A percentile compares a stretch with the other conserved stretches of the same genome.
phyloP scores from a whole-genome alignment of 2,888 invertebrate genomes.

The Mythimna lalbum region DNA sequence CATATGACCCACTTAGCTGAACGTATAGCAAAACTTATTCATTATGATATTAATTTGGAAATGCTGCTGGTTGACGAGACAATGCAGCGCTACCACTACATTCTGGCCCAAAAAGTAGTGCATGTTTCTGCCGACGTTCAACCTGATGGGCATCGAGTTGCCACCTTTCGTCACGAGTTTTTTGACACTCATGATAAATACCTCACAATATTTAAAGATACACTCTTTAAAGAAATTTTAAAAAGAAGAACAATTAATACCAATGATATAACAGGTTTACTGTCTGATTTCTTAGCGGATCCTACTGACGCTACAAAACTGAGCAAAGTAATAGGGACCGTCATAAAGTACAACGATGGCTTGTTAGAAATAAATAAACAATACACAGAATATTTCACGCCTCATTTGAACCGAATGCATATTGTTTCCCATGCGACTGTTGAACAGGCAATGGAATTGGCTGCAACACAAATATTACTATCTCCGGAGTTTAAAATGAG shows the following conservation, averaged over 20 bases:
- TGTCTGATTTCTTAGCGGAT: neutral
- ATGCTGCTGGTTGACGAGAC: conserved; percentile 33
- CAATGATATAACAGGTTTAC: neutral
- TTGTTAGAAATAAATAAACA: neutral
- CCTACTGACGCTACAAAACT: neutral
- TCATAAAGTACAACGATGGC: neutral
- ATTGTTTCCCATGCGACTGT: neutral
- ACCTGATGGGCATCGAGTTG: conserved; percentile 12
- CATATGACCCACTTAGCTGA: conserved; percentile 31
- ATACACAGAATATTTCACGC: neutral
- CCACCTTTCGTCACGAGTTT: conserved; percentile 35
- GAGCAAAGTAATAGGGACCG: neutral
- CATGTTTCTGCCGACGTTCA: conserved; percentile 24
- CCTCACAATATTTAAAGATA: conserved; percentile 1
- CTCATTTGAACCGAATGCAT: neutral
- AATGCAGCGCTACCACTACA: conserved; percentile 37
- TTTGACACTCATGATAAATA: conserved; percentile 21
- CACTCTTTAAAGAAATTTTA: conserved; percentile 1
- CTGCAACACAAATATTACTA: conserved; percentile 15
- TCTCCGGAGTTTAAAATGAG: neutral
- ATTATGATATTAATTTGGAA: neutral
- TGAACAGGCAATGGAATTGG: neutral
- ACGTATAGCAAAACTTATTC: neutral
- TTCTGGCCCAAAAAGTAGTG: conserved; percentile 37
- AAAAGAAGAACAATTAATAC: neutral